These are phyloP conservation scores for Pygoscelis antarcticus DNA, from an alignment of 2,113 vertebrate genomes.

Conservation along the genomic window DNA sequence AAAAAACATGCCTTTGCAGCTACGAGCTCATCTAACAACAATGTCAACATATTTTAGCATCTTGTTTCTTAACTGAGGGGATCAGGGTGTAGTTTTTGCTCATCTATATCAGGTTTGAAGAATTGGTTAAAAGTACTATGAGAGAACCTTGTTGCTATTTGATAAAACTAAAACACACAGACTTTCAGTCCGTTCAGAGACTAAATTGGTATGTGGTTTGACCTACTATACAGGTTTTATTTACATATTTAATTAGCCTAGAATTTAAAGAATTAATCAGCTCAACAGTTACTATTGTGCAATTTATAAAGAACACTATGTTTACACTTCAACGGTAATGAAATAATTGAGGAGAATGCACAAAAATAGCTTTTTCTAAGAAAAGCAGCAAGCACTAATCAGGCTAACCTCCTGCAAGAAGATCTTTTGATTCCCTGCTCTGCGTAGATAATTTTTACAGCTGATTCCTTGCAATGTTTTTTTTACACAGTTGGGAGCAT, in stretches of 20 bases:
- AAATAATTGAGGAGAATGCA: background rate
- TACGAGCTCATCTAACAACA: background rate
- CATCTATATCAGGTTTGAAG: background rate
- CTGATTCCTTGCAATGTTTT: conserved; percentile 42
- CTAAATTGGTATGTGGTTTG: background rate
- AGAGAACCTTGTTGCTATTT: background rate
- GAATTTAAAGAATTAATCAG: background rate
- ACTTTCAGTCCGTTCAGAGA: background rate
- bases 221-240: background rate
- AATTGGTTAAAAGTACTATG: background rate
- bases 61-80: background rate
- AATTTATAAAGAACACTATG: background rate
- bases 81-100: background rate
- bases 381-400: conserved; percentile 64
- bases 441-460: conserved; percentile 71
- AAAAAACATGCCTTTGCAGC: background rate
- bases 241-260: background rate
- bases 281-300: background rate
- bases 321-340: background rate
- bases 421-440: conserved; percentile 72
- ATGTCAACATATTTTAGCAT: background rate
- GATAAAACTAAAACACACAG: background rate
- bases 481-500: background rate
- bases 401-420: conserved; percentile 73
- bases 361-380: background rate